Percentiles rank a stretch among this genome's conserved stretches.
Conservation (phyloP, 2,113 vertebrate genomes). For the Bothrops jararaca region DNA sequence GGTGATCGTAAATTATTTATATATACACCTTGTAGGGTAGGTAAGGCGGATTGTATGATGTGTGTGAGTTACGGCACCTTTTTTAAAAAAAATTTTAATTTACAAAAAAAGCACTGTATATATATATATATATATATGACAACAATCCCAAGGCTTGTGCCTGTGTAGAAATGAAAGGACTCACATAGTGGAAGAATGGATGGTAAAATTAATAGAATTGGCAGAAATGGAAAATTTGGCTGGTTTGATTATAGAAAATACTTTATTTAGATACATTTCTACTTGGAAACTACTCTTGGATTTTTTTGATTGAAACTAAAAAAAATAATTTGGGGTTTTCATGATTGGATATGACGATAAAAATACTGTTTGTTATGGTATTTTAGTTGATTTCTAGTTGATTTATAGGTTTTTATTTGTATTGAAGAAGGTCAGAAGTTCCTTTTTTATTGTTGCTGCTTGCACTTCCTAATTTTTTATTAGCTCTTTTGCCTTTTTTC, state of each 20-base stretch:
- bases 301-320: not conserved
- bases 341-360: not conserved
- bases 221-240: not conserved
- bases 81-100: too few relatives aligned
- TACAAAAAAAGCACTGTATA: not conserved
- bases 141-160: not conserved
- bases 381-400: not conserved
- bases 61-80: too few relatives aligned
- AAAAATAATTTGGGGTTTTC: not conserved
- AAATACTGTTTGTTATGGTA: not conserved
- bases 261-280: not conserved
- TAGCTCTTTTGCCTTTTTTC: not conserved
- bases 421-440: not conserved
- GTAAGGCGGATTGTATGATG: too few relatives aligned
- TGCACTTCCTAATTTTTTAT: not conserved
- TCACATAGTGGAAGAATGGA: not conserved
- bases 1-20: too few relatives aligned
- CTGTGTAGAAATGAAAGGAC: not conserved
- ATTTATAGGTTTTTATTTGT: not conserved
- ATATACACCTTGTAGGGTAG: too few relatives aligned
- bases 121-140: not conserved
- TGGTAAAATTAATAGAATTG: not conserved
- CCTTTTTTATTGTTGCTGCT: not conserved
- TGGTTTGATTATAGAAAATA: not conserved
- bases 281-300: not conserved